Conservation (phyloP, 2,797 vertebrate species). For the Parotocinclus haroldoi region DNA sequence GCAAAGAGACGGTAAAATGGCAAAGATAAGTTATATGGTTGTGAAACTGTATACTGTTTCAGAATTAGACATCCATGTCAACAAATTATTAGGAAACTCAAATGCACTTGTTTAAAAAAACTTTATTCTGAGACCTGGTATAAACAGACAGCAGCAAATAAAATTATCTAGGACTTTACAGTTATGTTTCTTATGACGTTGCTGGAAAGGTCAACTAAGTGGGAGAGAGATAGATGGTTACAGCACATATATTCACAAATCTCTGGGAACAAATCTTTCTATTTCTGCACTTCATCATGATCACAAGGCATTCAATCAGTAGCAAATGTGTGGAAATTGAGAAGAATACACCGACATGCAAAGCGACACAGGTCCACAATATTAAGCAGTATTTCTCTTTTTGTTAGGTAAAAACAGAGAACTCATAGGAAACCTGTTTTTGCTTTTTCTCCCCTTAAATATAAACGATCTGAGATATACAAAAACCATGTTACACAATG, state of each 20-base stretch:
- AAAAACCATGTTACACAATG: conserved; percentile 76
- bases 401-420: conserved; percentile 71
- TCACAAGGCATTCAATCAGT: conserved; percentile 65
- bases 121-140: conserved; percentile 76
- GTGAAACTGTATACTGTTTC: too few species aligned
- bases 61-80: too few species aligned
- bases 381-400: conserved; percentile 65
- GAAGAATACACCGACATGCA: conserved; percentile 68
- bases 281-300: conserved; percentile 53
- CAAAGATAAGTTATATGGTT: too few species aligned
- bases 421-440: conserved; percentile 70
- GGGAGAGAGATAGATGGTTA: conserved; percentile 56
- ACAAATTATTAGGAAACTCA: conserved; percentile 20
- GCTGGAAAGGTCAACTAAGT: background rate
- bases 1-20: too few species aligned
- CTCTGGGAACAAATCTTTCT: conserved; percentile 29
- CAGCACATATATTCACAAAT: conserved; percentile 60
- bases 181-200: conserved; percentile 44
- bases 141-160: conserved; percentile 56
- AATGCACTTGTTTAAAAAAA: conserved; percentile 38
- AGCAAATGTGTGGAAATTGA: conserved; percentile 56
- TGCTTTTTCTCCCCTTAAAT: conserved; percentile 53
- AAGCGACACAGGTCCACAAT: conserved; percentile 69
- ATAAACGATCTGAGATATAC: conserved; percentile 80
- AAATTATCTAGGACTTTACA: conserved; percentile 53